Conservation (phyloP, 2,113 vertebrate species). For the Agelaius tricolor region DNA sequence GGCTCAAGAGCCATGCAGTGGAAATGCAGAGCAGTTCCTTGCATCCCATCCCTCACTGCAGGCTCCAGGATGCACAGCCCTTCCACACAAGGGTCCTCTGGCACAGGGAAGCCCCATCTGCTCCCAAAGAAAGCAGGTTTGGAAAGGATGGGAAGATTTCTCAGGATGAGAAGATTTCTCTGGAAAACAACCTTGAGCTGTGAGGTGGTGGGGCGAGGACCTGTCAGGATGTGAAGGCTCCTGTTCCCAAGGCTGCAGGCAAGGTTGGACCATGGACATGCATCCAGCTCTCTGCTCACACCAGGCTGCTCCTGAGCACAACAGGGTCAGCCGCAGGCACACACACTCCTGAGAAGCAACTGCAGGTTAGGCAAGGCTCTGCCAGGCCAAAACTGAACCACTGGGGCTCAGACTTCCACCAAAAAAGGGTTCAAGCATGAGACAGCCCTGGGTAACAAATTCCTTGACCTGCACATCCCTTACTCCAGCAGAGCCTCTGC, state of each 20-base stretch:
- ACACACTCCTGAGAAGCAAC: not conserved
- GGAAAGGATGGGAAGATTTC: not conserved
- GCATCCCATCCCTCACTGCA: not conserved
- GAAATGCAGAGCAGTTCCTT: not conserved
- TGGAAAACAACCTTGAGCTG: rapidly evolving
- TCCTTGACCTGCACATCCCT: not conserved
- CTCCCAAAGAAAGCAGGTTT: not conserved
- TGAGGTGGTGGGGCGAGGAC: not conserved
- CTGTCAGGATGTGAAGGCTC: not conserved
- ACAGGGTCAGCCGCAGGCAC: not conserved
- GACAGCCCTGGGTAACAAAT: not conserved
- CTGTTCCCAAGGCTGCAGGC: not conserved
- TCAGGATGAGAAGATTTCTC: rapidly evolving
- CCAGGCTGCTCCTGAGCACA: not conserved
- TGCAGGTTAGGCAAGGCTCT: not conserved
- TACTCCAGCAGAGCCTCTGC: not conserved
- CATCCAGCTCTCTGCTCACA: not conserved
- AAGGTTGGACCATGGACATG: not conserved
- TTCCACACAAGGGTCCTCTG: not conserved
- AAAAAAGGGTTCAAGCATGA: not conserved
- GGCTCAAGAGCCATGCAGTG: rapidly evolving
- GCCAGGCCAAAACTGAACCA: not conserved
- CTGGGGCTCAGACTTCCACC: not conserved
- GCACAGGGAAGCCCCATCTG: not conserved
- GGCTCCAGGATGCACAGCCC: not conserved